Conservation (phyloP, 2,888 invertebrate species). For the Phengaris alcon region DNA sequence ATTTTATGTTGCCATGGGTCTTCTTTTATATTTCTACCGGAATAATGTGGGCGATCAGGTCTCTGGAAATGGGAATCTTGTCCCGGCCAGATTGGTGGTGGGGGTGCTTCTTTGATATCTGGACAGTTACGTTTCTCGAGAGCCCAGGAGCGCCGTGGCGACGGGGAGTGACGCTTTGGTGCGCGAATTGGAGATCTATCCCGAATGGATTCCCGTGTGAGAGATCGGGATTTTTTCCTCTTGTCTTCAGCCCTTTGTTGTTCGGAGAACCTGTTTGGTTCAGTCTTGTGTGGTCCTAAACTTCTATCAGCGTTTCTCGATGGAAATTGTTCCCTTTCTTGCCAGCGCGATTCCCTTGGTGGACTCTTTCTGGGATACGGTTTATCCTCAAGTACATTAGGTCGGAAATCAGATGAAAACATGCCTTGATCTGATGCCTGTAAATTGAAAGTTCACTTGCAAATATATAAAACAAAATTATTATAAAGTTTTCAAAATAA, state of each 20-base stretch:
- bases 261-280: slow-evolving; percentile 41
- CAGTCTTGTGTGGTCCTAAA: slow-evolving; percentile 42
- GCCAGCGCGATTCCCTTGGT: slow-evolving; percentile 49
- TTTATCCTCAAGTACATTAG: slow-evolving; percentile 48
- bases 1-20: slow-evolving; percentile 42
- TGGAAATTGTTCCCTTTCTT: slow-evolving; percentile 45
- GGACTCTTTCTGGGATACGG: slow-evolving; percentile 48
- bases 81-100: slow-evolving; percentile 65
- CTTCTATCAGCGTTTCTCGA: slow-evolving; percentile 47
- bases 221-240: slow-evolving; percentile 41
- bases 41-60: slow-evolving; percentile 39
- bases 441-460: slow-evolving; percentile 68
- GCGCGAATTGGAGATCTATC: slow-evolving; percentile 59
- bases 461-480: slow-evolving; percentile 40
- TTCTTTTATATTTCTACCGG: slow-evolving; percentile 41
- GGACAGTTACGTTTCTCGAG: slow-evolving; percentile 65
- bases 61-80: slow-evolving; percentile 41
- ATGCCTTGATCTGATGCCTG: slow-evolving; percentile 69
- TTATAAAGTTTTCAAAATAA: neutral
- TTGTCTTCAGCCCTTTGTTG: slow-evolving; percentile 39
- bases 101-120: slow-evolving; percentile 55
- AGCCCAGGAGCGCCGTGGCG: slow-evolving; percentile 69
- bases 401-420: slow-evolving; percentile 66
- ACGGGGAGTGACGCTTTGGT: slow-evolving; percentile 58
- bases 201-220: slow-evolving; percentile 49